Percentiles rank a stretch among this genome's conserved stretches.
phyloP scores from a whole-genome alignment of 2,113 vertebrate species.

The Silurus glanis region DNA sequence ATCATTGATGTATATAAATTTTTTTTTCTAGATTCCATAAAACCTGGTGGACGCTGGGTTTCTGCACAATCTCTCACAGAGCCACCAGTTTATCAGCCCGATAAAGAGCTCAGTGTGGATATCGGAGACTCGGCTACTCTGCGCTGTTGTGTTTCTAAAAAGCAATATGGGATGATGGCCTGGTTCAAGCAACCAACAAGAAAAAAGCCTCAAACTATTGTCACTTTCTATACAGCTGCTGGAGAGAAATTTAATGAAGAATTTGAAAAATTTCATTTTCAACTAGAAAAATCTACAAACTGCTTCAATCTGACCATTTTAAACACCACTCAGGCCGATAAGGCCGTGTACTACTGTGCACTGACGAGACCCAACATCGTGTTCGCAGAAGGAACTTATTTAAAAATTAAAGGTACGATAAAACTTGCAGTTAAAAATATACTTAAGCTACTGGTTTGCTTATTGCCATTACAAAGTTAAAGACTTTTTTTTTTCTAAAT shows the following conservation, averaged over 20 bases:
- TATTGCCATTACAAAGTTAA: neutral
- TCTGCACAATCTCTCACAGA: neutral
- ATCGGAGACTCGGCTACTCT: neutral
- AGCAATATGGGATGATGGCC: neutral
- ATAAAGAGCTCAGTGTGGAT: neutral
- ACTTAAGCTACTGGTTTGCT: neutral
- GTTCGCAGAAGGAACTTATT: neutral
- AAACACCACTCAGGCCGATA: neutral
- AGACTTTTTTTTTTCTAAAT: neutral
- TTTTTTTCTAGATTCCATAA: neutral
- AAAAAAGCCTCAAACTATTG: neutral
- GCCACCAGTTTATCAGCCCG: neutral
- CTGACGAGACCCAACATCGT: neutral
- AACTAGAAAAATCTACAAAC: neutral
- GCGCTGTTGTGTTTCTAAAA: neutral
- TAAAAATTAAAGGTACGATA: neutral
- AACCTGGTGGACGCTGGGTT: neutral
- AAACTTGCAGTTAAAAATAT: neutral
- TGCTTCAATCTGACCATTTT: neutral
- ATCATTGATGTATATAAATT: neutral
- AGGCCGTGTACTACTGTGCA: conserved; percentile 15
- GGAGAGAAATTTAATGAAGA: neutral
- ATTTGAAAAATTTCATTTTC: neutral
- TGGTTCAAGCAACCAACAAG: neutral
- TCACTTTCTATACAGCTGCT: neutral